phyloP scores from a whole-genome alignment of 2,113 vertebrate genomes.

The Psettodes erumei region DNA sequence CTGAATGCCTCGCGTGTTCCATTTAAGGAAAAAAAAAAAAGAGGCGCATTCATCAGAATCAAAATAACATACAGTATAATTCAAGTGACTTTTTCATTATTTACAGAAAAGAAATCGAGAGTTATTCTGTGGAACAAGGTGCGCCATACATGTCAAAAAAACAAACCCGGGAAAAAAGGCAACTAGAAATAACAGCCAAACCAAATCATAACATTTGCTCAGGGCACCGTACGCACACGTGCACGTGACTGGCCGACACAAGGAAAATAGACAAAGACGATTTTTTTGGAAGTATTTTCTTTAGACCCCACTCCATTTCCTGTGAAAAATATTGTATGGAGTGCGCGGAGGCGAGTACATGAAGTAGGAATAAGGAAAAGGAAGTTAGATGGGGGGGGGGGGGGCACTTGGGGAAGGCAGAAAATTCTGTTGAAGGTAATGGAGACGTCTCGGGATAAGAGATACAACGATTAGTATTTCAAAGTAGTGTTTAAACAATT shows the following conservation, averaged over 20 bases:
- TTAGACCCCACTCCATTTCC: slow-evolving; percentile 71
- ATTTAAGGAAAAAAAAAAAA: slow-evolving; percentile 32
- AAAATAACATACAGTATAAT: slow-evolving; percentile 63
- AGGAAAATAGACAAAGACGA: slow-evolving; percentile 79
- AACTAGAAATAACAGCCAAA: slow-evolving; percentile 82
- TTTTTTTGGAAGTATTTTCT: slow-evolving; percentile 78
- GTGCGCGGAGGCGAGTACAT: slow-evolving; percentile 42
- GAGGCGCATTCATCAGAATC: slow-evolving; percentile 45
- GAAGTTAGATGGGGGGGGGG: slow-evolving; percentile 4
- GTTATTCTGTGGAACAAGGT: slow-evolving; percentile 76
- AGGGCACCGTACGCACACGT: slow-evolving; percentile 61
- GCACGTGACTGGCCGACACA: slow-evolving; percentile 72
- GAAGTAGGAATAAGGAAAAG: slow-evolving; percentile 2
- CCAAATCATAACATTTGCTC: slow-evolving; percentile 82
- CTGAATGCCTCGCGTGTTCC: slow-evolving; percentile 30
- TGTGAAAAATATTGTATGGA: slow-evolving; percentile 65
- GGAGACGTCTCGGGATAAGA: too few species aligned
- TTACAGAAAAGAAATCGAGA: slow-evolving; percentile 73
- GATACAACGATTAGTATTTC: too few species aligned
- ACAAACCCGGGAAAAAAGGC: slow-evolving; percentile 66
- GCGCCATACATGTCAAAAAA: slow-evolving; percentile 64
- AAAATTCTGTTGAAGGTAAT: background rate
- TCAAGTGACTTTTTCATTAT: slow-evolving; percentile 69
- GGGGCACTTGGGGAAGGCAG: background rate
- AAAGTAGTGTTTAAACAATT: too few species aligned